phyloP scores from a whole-genome alignment of 1,140 invertebrate species.

The Drosophila watanabei region DNA sequence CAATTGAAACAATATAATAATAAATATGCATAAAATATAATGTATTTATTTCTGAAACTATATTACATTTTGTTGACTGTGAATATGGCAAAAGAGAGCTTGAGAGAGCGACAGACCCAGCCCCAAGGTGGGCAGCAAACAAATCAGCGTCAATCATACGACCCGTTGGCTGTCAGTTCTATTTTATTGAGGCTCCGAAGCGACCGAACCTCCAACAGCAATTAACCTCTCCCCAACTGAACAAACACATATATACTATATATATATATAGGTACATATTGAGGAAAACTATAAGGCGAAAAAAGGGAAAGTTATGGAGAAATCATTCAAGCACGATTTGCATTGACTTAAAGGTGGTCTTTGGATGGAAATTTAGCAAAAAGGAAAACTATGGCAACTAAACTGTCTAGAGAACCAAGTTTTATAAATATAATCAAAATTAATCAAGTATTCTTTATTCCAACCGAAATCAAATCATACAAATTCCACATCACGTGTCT shows the following conservation, averaged over 20 bases:
- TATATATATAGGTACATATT: neutral
- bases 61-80: constrained; percentile 9
- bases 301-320: constrained; percentile 38
- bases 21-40: neutral
- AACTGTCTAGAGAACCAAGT: neutral
- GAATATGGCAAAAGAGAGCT: neutral
- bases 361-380: constrained; percentile 1
- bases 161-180: constrained; percentile 60
- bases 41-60: neutral
- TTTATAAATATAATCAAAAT: neutral
- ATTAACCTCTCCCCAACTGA: constrained; percentile 40
- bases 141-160: constrained; percentile 79
- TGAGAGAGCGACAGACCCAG: constrained; percentile 10
- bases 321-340: constrained; percentile 35
- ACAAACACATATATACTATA: constrained; percentile 8
- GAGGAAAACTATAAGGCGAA: constrained; percentile 23
- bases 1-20: neutral
- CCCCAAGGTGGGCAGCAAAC: constrained; percentile 54
- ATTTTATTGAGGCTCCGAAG: constrained; percentile 46
- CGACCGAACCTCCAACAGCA: constrained; percentile 52
- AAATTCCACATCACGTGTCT: constrained; percentile 13
- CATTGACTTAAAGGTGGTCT: constrained; percentile 11
- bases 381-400: constrained; percentile 1
- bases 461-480: neutral
- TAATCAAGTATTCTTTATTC: neutral